These are phyloP conservation scores for Philopotamus ludificatus DNA, from an alignment of 1,140 invertebrate species.

Conservation along the genomic window DNA sequence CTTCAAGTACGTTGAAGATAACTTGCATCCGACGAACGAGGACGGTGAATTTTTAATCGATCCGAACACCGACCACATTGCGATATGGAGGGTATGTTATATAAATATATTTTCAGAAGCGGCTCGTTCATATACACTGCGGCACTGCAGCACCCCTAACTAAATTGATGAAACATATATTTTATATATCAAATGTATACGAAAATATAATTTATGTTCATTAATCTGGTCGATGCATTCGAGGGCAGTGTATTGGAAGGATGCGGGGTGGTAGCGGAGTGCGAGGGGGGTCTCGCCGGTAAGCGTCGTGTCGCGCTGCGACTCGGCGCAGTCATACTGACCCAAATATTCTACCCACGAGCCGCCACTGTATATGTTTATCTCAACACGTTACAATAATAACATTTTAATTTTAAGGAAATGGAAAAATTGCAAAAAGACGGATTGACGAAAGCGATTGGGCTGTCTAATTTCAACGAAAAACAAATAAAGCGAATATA, in stretches of 20 bases:
- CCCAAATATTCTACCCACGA: no score
- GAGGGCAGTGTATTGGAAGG: no score
- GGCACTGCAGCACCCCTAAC: no score
- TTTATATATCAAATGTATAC: no score
- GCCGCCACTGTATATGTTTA: no score
- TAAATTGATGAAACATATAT: background rate
- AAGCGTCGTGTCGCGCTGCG: no score
- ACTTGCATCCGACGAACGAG: conserved; percentile 52
- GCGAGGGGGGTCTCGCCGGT: no score
- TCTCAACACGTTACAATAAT: background rate
- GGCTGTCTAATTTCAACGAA: conserved; percentile 80
- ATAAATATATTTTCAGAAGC: background rate
- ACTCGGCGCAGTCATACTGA: no score
- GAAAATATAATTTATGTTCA: no score
- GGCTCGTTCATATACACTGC: no score
- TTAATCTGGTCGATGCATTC: no score
- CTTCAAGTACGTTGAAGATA: conserved; percentile 57
- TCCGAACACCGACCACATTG: conserved; percentile 65
- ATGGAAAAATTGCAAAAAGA: conserved; percentile 72
- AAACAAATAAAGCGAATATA: conserved; percentile 66
- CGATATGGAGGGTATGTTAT: conserved; percentile 68
- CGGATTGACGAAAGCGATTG: conserved; percentile 68
- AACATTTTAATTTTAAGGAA: conserved; percentile 52
- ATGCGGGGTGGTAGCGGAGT: no score
- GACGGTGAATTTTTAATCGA: conserved; percentile 68